Conservation (phyloP, 2,888 invertebrate genomes). For the Limenitis camilla region DNA sequence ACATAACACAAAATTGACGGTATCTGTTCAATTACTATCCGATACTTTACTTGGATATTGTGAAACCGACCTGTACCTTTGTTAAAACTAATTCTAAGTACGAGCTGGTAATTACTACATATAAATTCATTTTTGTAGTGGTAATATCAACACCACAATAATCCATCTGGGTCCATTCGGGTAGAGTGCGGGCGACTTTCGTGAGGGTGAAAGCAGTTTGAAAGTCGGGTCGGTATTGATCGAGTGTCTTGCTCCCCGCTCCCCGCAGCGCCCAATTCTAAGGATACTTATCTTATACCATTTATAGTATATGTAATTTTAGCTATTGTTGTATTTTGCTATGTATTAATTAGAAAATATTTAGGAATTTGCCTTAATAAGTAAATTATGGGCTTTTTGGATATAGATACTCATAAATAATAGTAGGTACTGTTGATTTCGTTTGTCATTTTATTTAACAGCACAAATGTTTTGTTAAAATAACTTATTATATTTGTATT, state of each 20-base stretch:
- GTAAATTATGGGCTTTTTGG: neutral
- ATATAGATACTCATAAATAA: neutral
- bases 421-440: too few relatives aligned
- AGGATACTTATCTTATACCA: slow-evolving; percentile 45
- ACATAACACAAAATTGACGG: too few relatives aligned
- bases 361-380: too few relatives aligned
- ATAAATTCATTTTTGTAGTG: slow-evolving; percentile 7
- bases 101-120: neutral
- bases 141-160: slow-evolving; percentile 41
- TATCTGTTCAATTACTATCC: too few relatives aligned
- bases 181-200: slow-evolving; percentile 71
- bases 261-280: slow-evolving; percentile 56
- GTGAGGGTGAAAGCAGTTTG: slow-evolving; percentile 75
- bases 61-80: too few relatives aligned
- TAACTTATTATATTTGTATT: too few relatives aligned
- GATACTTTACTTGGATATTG: too few relatives aligned
- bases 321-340: neutral
- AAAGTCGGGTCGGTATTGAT: slow-evolving; percentile 75
- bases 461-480: too few relatives aligned
- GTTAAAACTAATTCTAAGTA: too few relatives aligned
- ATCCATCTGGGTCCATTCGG: slow-evolving; percentile 45
- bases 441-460: too few relatives aligned
- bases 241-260: slow-evolving; percentile 66
- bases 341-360: too few relatives aligned
- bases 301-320: neutral